phyloP scores from a whole-genome alignment of 1,140 invertebrate genomes.

The Drosophila elegans region DNA sequence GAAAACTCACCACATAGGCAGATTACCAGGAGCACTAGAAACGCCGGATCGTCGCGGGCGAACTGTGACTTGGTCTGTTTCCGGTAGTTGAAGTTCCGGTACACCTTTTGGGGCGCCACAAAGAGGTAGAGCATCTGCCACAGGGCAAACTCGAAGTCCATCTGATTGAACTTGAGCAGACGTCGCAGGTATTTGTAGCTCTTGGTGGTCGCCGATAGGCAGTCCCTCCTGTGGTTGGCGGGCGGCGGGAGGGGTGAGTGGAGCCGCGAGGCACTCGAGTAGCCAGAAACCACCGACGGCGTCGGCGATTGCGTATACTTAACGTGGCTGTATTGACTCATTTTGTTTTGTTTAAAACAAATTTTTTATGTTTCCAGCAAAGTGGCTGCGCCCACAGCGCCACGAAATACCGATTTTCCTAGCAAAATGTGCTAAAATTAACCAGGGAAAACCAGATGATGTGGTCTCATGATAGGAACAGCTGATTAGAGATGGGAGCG shows the following conservation, averaged over 20 bases:
- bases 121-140: constrained; percentile 99
- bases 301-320: constrained; percentile 89
- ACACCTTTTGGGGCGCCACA: constrained; percentile 98
- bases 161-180: constrained; percentile 97
- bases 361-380: constrained; percentile 52
- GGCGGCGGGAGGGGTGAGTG: constrained; percentile 87
- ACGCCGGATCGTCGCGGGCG: constrained; percentile 99
- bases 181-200: constrained; percentile 96
- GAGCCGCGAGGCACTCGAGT: constrained; percentile 85
- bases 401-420: constrained; percentile 15
- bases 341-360: constrained; percentile 51
- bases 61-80: constrained; percentile 99
- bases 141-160: constrained; percentile 99
- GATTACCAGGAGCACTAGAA: constrained; percentile 95
- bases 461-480: constrained; percentile 8
- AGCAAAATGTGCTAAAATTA: constrained; percentile 16
- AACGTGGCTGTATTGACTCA: constrained; percentile 86
- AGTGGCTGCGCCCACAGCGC: constrained; percentile 37
- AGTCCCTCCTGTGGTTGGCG: constrained; percentile 88
- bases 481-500: constrained; percentile 16
- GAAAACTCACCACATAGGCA: constrained; percentile 92
- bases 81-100: constrained; percentile 98
- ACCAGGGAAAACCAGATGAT: neutral
- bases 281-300: constrained; percentile 85
- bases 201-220: constrained; percentile 94